Conservation (phyloP, 1,140 invertebrate genomes). For the Liolophura sinensis region DNA sequence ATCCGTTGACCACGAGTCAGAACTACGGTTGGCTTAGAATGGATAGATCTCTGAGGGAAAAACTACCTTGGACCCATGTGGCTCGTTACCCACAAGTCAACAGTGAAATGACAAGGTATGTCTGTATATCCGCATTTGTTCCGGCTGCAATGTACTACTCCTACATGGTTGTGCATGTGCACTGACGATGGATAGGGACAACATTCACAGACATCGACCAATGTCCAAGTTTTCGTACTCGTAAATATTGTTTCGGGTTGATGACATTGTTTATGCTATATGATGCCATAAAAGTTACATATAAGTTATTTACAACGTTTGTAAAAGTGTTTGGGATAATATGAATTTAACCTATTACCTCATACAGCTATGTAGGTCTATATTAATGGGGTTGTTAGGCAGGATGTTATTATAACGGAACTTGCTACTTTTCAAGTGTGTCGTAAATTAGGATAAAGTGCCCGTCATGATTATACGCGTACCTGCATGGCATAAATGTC, state of each 20-base stretch:
- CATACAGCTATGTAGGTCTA: too few relatives aligned
- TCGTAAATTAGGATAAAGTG: too few relatives aligned
- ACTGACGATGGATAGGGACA: too few relatives aligned
- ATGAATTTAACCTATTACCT: too few relatives aligned
- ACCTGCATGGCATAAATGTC: too few relatives aligned
- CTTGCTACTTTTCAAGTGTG: too few relatives aligned
- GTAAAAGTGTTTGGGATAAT: too few relatives aligned
- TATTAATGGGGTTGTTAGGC: too few relatives aligned
- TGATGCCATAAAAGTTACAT: too few relatives aligned
- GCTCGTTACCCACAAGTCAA: slow-evolving; percentile 42
- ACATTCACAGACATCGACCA: not conserved
- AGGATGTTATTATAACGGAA: too few relatives aligned
- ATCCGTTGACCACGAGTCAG: slow-evolving; percentile 36
- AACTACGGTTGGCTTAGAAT: slow-evolving; percentile 43
- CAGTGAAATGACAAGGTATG: slow-evolving; percentile 56
- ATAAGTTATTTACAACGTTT: too few relatives aligned
- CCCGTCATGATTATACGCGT: too few relatives aligned
- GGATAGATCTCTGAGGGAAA: slow-evolving; percentile 35
- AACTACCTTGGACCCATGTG: slow-evolving; percentile 48
- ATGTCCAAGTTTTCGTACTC: not conserved
- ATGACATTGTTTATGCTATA: not conserved
- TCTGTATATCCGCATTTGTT: not conserved
- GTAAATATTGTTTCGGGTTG: not conserved
- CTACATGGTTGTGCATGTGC: not conserved
- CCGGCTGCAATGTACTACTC: not conserved